A percentile compares a stretch with the other conserved stretches of the same genome.
Evolutionary conservation across 2,113 vertebrate genomes (phyloP).

Genomic region (Atractosteus spatula): DNA sequence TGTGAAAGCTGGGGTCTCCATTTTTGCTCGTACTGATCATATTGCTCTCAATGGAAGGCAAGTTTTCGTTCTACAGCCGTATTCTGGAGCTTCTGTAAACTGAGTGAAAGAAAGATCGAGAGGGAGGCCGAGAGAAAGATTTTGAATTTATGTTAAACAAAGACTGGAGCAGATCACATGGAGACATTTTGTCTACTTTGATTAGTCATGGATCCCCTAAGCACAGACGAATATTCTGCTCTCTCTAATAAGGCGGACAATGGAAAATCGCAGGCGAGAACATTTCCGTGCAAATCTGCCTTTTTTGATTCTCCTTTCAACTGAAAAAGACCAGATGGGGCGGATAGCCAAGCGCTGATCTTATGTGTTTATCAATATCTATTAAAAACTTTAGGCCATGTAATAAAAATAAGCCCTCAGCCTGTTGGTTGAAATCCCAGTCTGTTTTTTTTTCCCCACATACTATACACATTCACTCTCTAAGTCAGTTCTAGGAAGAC

Average conservation of each 20-base stretch:
- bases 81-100: conserved; percentile 46
- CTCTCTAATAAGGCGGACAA: conserved; percentile 48
- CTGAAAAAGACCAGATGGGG: conserved; percentile 48
- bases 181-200: conserved; percentile 68
- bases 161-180: conserved; percentile 52
- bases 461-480: too few relatives aligned
- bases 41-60: conserved; percentile 46
- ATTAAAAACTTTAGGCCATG: conserved; percentile 32
- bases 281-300: conserved; percentile 52
- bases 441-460: too few relatives aligned
- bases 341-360: conserved; percentile 66
- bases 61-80: conserved; percentile 54
- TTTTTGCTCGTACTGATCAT: conserved; percentile 41
- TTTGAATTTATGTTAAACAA: conserved; percentile 58
- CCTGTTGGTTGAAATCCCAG: too few relatives aligned
- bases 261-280: conserved; percentile 43
- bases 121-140: conserved; percentile 45
- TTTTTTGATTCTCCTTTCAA: conserved; percentile 51
- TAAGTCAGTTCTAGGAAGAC: too few relatives aligned
- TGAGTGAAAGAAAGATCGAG: conserved; percentile 34
- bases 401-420: too few relatives aligned
- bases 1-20: conserved; percentile 41
- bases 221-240: conserved; percentile 59
- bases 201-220: conserved; percentile 57
- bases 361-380: conserved; percentile 66